Percentiles rank a stretch among this genome's conserved stretches.
phyloP scores from a whole-genome alignment of 2,888 invertebrate species.

The Latrodectus hesperus region DNA sequence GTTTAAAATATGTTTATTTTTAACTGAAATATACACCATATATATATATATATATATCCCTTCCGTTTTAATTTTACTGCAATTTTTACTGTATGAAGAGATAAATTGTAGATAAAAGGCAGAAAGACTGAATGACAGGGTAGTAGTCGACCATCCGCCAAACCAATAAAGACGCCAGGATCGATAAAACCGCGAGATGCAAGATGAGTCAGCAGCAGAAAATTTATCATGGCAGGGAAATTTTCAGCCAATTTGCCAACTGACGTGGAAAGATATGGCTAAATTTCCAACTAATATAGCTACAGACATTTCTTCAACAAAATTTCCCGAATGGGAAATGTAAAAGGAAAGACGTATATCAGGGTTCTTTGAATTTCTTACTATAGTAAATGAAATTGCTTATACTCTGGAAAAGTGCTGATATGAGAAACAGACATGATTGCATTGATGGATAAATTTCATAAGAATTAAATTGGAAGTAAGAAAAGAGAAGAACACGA shows the following conservation, averaged over 20 bases:
- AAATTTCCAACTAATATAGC: slow-evolving; percentile 54
- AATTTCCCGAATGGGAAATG: no score
- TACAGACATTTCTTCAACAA: neutral
- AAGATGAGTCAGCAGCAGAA: slow-evolving; percentile 5
- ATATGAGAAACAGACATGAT: no score
- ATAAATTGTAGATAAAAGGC: neutral
- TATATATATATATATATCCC: neutral
- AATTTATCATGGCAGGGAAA: slow-evolving; percentile 30
- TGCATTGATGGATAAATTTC: no score
- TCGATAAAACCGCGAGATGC: slow-evolving; percentile 21
- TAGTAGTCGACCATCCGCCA: neutral
- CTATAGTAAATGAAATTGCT: no score
- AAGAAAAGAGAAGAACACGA: no score
- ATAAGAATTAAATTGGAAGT: no score
- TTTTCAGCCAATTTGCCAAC: slow-evolving; percentile 41
- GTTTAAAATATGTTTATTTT: no score
- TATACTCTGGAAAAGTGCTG: no score
- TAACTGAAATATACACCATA: no score
- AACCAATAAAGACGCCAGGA: slow-evolving; percentile 24
- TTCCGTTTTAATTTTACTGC: neutral
- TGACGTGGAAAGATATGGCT: slow-evolving; percentile 19
- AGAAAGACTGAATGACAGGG: neutral
- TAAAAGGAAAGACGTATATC: no score
- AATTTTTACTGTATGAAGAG: neutral
- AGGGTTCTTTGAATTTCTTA: no score